These are phyloP conservation scores for Engystomops pustulosus DNA, from an alignment of 2,113 vertebrate genomes.

Conservation along the genomic window DNA sequence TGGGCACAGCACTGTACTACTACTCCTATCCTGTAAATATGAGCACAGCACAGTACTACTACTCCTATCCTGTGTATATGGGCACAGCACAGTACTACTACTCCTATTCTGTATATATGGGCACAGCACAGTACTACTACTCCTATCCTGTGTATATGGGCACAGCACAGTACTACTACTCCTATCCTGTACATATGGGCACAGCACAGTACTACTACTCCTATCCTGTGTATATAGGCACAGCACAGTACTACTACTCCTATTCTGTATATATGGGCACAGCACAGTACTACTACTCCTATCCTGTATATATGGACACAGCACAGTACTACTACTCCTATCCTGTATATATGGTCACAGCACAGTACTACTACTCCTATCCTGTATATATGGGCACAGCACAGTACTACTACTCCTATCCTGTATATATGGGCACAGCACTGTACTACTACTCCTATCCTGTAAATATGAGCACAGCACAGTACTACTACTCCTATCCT, in stretches of 20 bases:
- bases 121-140: not conserved
- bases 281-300: not conserved
- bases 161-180: no score
- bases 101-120: not conserved
- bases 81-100: no score
- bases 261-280: not conserved
- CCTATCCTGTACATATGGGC: not conserved
- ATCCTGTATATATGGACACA: no score
- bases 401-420: not conserved
- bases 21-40: not conserved
- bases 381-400: no score
- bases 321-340: not conserved
- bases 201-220: not conserved
- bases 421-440: not conserved
- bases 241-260: no score
- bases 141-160: no score
- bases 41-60: not conserved
- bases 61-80: no score
- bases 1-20: no score
- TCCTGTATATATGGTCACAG: not conserved
- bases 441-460: no score
- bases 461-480: no score
- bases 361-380: not conserved
- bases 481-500: not conserved
- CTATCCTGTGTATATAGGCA: no score